phyloP scores from a whole-genome alignment of 2,888 invertebrate genomes.

The Eucera pruinosa region DNA sequence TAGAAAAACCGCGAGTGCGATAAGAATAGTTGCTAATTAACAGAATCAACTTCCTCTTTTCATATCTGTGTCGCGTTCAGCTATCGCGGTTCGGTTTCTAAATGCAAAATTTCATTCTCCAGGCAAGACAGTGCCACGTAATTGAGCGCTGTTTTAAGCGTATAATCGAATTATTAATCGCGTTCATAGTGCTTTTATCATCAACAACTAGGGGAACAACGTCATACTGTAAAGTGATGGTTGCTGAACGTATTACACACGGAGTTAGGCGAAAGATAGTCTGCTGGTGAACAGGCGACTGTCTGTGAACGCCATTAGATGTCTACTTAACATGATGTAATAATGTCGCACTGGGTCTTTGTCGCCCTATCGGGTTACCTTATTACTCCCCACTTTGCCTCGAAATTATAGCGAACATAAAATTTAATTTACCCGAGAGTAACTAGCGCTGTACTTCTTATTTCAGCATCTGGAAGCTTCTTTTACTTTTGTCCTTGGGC shows the following conservation, averaged over 20 bases:
- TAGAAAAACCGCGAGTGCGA: constrained; percentile 18
- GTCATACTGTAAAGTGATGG: constrained; percentile 22
- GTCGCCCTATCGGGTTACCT: constrained; percentile 45
- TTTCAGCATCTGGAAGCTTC: not conserved
- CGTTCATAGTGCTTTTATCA: constrained; percentile 33
- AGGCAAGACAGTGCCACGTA: constrained; percentile 1
- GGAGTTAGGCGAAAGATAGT: constrained; percentile 45
- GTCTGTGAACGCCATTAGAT: constrained; percentile 53
- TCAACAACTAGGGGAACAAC: constrained; percentile 33
- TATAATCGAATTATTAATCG: constrained; percentile 55
- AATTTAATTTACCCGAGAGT: constrained; percentile 19
- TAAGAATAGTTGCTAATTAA: constrained; percentile 55
- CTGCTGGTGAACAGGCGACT: constrained; percentile 24
- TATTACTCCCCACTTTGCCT: constrained; percentile 36
- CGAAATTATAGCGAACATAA: constrained; percentile 23
- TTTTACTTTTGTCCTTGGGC: not conserved
- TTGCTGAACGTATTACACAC: constrained; percentile 21
- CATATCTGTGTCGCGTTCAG: constrained; percentile 2
- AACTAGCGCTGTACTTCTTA: not conserved
- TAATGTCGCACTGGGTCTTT: constrained; percentile 36
- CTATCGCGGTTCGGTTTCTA: constrained; percentile 8
- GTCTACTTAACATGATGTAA: constrained; percentile 58
- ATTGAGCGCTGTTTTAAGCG: constrained; percentile 48
- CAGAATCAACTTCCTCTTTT: constrained; percentile 38
- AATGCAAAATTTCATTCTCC: constrained; percentile 17